Base-by-base conservation (phyloP, 2,888 invertebrate species). In the Oxystoma pomonae region DNA sequence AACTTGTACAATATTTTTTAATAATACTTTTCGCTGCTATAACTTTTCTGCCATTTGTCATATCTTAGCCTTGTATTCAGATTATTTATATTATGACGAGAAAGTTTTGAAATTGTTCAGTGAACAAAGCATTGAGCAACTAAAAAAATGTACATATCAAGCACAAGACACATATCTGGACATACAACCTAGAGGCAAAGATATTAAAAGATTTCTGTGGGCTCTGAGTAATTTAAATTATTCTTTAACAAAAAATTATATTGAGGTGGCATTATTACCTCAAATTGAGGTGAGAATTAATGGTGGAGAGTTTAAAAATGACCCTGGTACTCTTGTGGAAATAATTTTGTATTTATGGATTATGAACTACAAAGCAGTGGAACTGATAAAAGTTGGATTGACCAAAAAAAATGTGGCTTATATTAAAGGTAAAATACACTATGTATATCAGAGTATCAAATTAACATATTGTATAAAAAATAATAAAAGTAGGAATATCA, bases 151-250 rank as follows among this genome's bases (percentile, higher is more conserved):
- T 57, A 22, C 62, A 21, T 70, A 68, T 60, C 62, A 57, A 17
- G 60, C 72, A 9, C 69, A 67, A 65, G 63, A 69, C 50, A 18
- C 61, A 35, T 65, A 73, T 68, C 69, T 71, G 22, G 65, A 57
- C 12, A 70, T 73, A 22, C 70, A 73, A 57, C 68, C 74, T 17
- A 74, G 82, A 61, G 67, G 71, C 2, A 82, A 83, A 72, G 83
- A 83, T 72, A 73, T 83, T n/a, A 77, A 78, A 58, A 74, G 78
- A 58, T 77, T 82, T 61, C 70, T 83, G 16, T 82, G 82, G 82
- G 72, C 77, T 53, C 66, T 78, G 21, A 77, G 79, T 68, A 76
- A 70, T 62, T 68, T 73, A 49, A 73, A 78, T 62, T 76, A 76
- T 62, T 71, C 71, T 59, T 53, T 78, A 0, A 65, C 70, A 59